A percentile compares a stretch with the other conserved stretches of the same genome.
Evolutionary conservation across 2,797 vertebrate genomes (phyloP).

Genomic region (Luscinia luscinia): DNA sequence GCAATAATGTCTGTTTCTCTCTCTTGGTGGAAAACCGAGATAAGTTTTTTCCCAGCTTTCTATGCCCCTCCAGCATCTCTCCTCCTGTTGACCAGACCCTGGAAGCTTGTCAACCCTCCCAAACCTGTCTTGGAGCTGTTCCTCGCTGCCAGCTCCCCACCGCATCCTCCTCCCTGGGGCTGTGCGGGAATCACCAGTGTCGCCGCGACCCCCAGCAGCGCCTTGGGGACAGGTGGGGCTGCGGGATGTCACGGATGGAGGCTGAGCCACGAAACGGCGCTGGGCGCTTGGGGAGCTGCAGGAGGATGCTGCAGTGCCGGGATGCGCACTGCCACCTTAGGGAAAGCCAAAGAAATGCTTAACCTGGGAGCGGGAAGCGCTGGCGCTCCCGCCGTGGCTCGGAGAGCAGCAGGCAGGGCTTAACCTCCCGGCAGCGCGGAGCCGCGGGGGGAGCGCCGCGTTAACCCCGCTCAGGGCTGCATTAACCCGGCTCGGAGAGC

Average conservation of each 20-base stretch:
- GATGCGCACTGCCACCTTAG: slow-evolving; percentile 46
- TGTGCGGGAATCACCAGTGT: fast-evolving
- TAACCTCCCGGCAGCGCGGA: background rate
- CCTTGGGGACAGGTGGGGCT: background rate
- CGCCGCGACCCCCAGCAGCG: background rate
- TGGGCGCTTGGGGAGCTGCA: background rate
- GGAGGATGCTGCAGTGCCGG: background rate
- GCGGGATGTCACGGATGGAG: fast-evolving
- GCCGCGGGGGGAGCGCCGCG: background rate
- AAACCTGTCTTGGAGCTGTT: background rate
- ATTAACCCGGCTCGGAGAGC: slow-evolving; percentile 5
- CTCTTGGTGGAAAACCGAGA: background rate
- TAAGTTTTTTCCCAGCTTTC: background rate
- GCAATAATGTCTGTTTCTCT: slow-evolving; percentile 7
- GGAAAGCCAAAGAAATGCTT: slow-evolving; percentile 44
- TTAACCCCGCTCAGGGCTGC: slow-evolving; percentile 13
- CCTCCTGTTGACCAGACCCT: background rate
- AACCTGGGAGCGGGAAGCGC: background rate
- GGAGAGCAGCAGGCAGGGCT: background rate
- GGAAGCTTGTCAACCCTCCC: background rate
- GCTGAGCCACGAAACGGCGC: fast-evolving
- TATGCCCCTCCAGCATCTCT: background rate
- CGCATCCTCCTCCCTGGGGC: background rate
- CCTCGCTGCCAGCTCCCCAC: background rate
- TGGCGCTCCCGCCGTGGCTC: background rate